phyloP scores from a whole-genome alignment of 2,888 invertebrate genomes.

The Electrophaes corylata region DNA sequence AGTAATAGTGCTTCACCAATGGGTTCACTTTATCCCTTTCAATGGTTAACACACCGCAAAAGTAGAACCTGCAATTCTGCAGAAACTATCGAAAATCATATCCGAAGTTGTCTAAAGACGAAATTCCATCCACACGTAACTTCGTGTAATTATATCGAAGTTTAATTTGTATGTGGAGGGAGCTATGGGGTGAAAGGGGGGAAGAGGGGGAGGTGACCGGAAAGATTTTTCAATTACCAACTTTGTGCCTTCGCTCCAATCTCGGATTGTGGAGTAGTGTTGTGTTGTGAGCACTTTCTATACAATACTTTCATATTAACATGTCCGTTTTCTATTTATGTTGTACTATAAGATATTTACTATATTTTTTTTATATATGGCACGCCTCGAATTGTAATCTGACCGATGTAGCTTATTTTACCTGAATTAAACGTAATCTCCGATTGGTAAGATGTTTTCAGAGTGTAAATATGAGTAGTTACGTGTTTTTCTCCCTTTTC shows the following conservation, averaged over 20 bases:
- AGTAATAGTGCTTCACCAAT: neutral
- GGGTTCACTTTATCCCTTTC: neutral
- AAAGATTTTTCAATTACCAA: slow-evolving; percentile 82
- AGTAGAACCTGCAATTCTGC: neutral
- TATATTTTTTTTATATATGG: too few species aligned
- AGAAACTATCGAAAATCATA: slow-evolving; percentile 8
- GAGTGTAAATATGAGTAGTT: too few species aligned
- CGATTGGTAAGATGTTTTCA: too few species aligned
- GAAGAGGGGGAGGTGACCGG: slow-evolving; percentile 46
- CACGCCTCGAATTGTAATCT: too few species aligned
- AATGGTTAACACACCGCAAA: neutral
- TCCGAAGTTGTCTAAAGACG: slow-evolving; percentile 7
- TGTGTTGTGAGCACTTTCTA: slow-evolving; percentile 35
- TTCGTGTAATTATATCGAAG: slow-evolving; percentile 53
- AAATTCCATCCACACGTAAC: slow-evolving; percentile 30
- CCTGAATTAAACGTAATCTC: too few species aligned
- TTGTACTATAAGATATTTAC: too few species aligned
- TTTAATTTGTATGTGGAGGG: slow-evolving; percentile 46
- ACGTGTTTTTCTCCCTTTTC: too few species aligned
- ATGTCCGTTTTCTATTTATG: neutral
- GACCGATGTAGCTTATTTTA: too few species aligned
- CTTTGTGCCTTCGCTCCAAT: slow-evolving; percentile 78
- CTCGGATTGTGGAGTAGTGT: slow-evolving; percentile 61
- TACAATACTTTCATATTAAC: neutral
- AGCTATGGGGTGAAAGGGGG: slow-evolving; percentile 33